phyloP scores from a whole-genome alignment of 2,797 vertebrate species.

The Xenopus petersii region DNA sequence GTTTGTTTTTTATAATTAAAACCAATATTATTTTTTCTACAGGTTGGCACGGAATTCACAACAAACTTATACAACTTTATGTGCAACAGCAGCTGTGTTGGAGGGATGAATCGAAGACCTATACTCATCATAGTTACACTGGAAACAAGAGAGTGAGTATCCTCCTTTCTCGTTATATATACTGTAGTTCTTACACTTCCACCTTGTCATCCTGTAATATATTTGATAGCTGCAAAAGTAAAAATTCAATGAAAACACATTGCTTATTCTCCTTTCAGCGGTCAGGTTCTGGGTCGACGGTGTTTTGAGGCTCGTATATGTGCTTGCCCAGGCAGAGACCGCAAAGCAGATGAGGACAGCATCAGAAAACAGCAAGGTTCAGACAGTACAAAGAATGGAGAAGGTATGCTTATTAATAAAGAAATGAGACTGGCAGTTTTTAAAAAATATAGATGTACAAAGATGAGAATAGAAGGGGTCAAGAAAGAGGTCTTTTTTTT shows the following conservation, averaged over 20 bases:
- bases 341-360: slow-evolving; percentile 97
- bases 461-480: not conserved
- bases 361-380: slow-evolving; percentile 96
- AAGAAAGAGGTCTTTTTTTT: not conserved
- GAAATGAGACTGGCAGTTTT: too few species aligned
- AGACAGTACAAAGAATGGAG: slow-evolving; percentile 90
- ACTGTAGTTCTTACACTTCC: too few species aligned
- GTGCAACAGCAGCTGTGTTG: slow-evolving; percentile 98
- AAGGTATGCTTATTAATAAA: slow-evolving; percentile 73
- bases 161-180: not conserved
- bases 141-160: slow-evolving; percentile 96
- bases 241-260: not conserved
- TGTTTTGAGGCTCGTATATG: slow-evolving; percentile 98
- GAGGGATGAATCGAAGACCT: slow-evolving; percentile 95
- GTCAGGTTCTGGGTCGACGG: slow-evolving; percentile 92
- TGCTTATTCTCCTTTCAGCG: slow-evolving; percentile 63
- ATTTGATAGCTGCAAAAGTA: too few species aligned
- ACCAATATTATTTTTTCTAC: slow-evolving; percentile 17
- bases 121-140: slow-evolving; percentile 98
- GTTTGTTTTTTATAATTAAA: not conserved
- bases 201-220: too few species aligned
- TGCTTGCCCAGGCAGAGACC: slow-evolving; percentile 92
- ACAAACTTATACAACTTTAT: slow-evolving; percentile 98
- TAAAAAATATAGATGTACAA: not conserved
- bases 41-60: slow-evolving; percentile 98